Evolutionary conservation across 2,888 invertebrate species (phyloP), one percentile per base, ranked within the genome.

Genomic region (Xestia xanthographa): DNA sequence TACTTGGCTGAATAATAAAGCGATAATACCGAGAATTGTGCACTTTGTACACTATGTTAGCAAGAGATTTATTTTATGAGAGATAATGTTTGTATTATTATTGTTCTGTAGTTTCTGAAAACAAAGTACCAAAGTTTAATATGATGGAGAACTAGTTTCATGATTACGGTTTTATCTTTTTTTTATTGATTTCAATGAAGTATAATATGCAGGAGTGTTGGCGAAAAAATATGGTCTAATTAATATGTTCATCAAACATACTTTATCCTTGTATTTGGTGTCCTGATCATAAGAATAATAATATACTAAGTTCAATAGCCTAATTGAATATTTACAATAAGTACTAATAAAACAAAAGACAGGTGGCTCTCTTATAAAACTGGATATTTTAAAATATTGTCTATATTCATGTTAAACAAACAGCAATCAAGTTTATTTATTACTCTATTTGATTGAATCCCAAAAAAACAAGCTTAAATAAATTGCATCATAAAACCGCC

Each of bases 1-100:
- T 85, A 85, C 75, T 82, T 72, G 60, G 60, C 45, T 71, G 77
- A 66, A 85, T 82, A 85, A 82, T 77, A 77, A 50, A 85, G 43
- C 82, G 22, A 82, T 78, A 74, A 78, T 83, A 48, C 17, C 8
- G 53, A 87, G 74, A 73, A 70, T 26, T 74, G 70, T 77, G 72
- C 80, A 71, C 73, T 77, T 71, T 71, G 85, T 68, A 73, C 67
- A 67, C 11, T 14, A 29, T 50, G 70, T 68, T 71, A 68, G 38
- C 38, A 17, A 71, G 62, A 85, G 58, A 58, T 58, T 58, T 58
- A 29, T 58, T 73, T 85, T 77, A 83, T 73, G 68, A 53, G 45
- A 66, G 56, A 74, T 66, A 34, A 56, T 77, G 50, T 65, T 77
- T 45, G 11, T 62, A 29, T 62, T 83, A 56, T 58, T 63, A 65